Percentiles rank a stretch among this genome's conserved stretches.
Conservation (phyloP, 2,888 invertebrate genomes). For the Petrophora chlorosata region DNA sequence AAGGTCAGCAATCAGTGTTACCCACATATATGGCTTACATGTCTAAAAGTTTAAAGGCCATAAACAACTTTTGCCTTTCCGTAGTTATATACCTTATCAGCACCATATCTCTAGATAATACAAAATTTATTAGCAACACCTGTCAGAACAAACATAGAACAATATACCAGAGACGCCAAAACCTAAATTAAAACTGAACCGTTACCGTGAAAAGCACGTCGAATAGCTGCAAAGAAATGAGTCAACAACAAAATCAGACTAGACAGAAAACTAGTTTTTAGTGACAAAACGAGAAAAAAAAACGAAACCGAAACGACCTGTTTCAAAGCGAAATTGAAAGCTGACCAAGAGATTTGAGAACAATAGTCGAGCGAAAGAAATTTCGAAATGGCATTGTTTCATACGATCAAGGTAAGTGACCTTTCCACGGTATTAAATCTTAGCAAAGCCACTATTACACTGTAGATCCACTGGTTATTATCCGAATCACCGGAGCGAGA, state of each 20-base stretch:
- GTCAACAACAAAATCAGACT: slow-evolving; percentile 36
- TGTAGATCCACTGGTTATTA: slow-evolving; percentile 76
- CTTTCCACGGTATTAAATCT: slow-evolving; percentile 76
- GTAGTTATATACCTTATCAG: slow-evolving; percentile 15
- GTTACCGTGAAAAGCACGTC: slow-evolving; percentile 12
- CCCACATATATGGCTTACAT: background rate
- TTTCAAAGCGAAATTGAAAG: slow-evolving; percentile 46
- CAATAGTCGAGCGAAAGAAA: slow-evolving; percentile 33
- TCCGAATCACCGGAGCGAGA: slow-evolving; percentile 74
- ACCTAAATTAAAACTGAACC: slow-evolving; percentile 16
- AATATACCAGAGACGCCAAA: slow-evolving; percentile 9
- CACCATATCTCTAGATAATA: slow-evolving; percentile 19
- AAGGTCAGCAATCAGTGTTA: slow-evolving; percentile 13
- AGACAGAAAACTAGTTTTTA: slow-evolving; percentile 45
- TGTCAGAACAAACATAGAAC: slow-evolving; percentile 3
- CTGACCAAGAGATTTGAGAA: slow-evolving; percentile 36
- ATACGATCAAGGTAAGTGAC: slow-evolving; percentile 76
- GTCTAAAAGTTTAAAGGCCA: slow-evolving; percentile 5
- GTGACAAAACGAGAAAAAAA: slow-evolving; percentile 38
- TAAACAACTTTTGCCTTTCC: slow-evolving; percentile 14
- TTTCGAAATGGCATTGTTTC: slow-evolving; percentile 39
- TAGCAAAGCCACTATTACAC: slow-evolving; percentile 73
- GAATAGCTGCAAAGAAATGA: slow-evolving; percentile 40
- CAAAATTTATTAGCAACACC: slow-evolving; percentile 15
- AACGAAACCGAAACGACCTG: slow-evolving; percentile 44